Evolutionary conservation across 2,113 vertebrate species (phyloP).

Genomic region (Nesogale talazaci): DNA sequence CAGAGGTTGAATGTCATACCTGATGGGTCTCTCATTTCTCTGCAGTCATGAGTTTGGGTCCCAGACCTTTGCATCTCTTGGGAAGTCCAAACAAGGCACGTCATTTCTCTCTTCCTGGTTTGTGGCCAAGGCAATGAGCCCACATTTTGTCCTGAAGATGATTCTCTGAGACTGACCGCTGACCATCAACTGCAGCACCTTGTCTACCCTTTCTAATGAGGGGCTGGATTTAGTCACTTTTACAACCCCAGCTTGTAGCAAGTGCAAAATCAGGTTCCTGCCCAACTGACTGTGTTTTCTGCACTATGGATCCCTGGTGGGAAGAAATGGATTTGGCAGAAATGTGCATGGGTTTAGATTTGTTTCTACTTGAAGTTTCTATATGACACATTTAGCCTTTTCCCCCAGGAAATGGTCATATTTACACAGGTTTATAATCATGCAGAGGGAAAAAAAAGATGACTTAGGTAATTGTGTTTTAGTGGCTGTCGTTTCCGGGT

Average conservation of each 20-base stretch:
- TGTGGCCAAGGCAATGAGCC: not conserved
- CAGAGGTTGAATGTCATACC: not conserved
- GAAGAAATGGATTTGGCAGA: constrained; percentile 46
- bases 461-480: constrained; percentile 23
- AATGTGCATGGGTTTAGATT: constrained; percentile 9
- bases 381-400: constrained; percentile 14
- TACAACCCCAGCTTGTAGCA: not conserved
- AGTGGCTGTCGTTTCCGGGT: constrained; percentile 27
- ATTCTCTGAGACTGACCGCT: constrained; percentile 7
- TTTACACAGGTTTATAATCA: constrained; percentile 46
- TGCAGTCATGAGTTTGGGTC: constrained; percentile 39
- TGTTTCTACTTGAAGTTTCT: constrained; percentile 60
- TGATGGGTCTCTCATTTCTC: constrained; percentile 27
- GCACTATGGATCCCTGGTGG: not conserved
- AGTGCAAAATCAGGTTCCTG: not conserved
- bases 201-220: not conserved
- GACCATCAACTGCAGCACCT: not conserved
- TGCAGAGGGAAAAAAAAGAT: not conserved
- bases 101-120: not conserved
- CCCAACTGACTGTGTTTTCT: constrained; percentile 43
- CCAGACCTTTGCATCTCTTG: not conserved
- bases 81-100: not conserved
- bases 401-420: not conserved
- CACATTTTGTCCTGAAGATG: not conserved
- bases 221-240: not conserved